Evolutionary conservation across 2,113 vertebrate genomes (phyloP).

Genomic region (Pseudorhombus dupliciocellatus): DNA sequence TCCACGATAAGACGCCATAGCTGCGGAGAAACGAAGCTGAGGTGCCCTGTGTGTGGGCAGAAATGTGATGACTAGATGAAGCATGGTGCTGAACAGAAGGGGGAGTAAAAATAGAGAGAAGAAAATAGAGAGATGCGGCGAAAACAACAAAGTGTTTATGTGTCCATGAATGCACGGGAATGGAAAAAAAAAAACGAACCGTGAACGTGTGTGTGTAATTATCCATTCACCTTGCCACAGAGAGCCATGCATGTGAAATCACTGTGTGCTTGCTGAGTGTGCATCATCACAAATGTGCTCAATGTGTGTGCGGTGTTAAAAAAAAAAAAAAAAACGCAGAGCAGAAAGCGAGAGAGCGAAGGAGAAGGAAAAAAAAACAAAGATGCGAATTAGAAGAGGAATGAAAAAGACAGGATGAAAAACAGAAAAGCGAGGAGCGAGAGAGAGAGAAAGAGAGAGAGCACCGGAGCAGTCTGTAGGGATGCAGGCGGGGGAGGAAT

Average conservation of each 20-base stretch:
- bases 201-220: conserved; percentile 55
- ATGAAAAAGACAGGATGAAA: conserved; percentile 70
- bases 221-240: conserved; percentile 66
- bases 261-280: conserved; percentile 59
- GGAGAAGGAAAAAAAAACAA: conserved; percentile 41
- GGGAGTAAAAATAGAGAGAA: conserved; percentile 71
- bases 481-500: conserved; percentile 87
- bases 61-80: conserved; percentile 74
- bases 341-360: not conserved
- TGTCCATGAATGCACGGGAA: conserved; percentile 59
- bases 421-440: conserved; percentile 67
- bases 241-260: conserved; percentile 59
- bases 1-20: conserved; percentile 38
- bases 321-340: conserved; percentile 10
- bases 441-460: conserved; percentile 56
- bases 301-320: conserved; percentile 21
- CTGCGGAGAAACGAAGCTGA: conserved; percentile 46
- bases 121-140: conserved; percentile 56
- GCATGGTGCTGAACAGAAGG: conserved; percentile 76
- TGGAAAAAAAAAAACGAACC: conserved; percentile 51
- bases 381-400: conserved; percentile 70
- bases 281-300: conserved; percentile 51
- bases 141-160: conserved; percentile 64
- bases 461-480: conserved; percentile 81
- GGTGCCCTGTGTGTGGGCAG: conserved; percentile 70